Base-by-base conservation (phyloP, 2,797 vertebrate species). In the Arctocebus calabarensis region DNA sequence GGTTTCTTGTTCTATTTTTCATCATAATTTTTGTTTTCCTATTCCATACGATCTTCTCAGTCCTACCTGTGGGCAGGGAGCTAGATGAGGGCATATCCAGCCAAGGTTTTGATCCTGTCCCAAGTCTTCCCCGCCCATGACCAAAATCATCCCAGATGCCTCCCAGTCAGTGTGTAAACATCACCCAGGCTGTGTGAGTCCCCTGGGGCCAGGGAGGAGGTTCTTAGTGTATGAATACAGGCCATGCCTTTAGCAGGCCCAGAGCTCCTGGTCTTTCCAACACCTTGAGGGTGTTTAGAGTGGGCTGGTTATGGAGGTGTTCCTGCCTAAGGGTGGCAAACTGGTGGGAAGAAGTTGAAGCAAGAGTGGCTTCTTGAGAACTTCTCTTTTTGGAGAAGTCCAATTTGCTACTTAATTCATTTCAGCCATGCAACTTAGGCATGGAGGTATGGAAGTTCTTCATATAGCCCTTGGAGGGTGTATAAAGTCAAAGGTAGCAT, bases 361-460 rank as follows among this genome's bases (percentile, higher is more conserved):
- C 55, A 52, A 68, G 22, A 34, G 19, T 83, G 52, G 37, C 89
- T 77, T 91, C 55, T 74, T 75, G 43, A 70, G 25, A 64, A 71
- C 43, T 84, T 90, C 61, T 64, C 73, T 88, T 90, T 92, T 66
- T 85, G 45, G n/a, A 66, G 66, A 74, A 81, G 17, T 59, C 59
- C 62, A 27, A 61, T 77, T 85, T 71, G 70, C 57, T 86, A 34
- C 61, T 70, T 92, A 37, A 37, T 61, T 40, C 37, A 68, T 87
- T 87, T 82, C 52, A 88, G 77, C 48, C 61, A 5, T 77, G 85
- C 52, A 78, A 0, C 85, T 74, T 48, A 52, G 40, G 22, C 34
- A 2, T 91, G 43, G 43, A 68, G 85, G 85, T 91, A 20, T 73
- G 7, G 64, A 93, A 75, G 55, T 86, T 75, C 82, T 84, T 25